phyloP scores from a whole-genome alignment of 2,888 invertebrate species.

The Ecliptopera silaceata region DNA sequence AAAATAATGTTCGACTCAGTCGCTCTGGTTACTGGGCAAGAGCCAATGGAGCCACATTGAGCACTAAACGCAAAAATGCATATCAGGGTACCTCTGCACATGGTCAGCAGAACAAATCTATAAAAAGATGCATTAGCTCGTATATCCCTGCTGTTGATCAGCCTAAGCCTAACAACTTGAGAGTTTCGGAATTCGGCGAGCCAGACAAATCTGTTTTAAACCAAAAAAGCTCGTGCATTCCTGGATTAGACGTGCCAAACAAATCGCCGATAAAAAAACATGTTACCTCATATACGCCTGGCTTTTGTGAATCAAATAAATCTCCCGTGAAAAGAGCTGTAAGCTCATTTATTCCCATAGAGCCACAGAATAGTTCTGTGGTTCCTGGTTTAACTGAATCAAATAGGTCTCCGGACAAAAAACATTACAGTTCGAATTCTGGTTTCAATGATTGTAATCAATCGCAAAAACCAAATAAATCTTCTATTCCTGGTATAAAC shows the following conservation, averaged over 20 bases:
- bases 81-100: slow-evolving; percentile 6
- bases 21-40: slow-evolving; percentile 71
- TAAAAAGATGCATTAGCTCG: slow-evolving; percentile 9
- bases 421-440: neutral
- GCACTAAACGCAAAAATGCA: slow-evolving; percentile 22
- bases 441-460: neutral
- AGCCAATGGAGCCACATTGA: slow-evolving; percentile 60
- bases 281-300: slow-evolving; percentile 8
- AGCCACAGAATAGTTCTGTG: neutral
- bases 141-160: slow-evolving; percentile 10
- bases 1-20: slow-evolving; percentile 60
- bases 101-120: slow-evolving; percentile 12
- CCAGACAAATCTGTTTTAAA: slow-evolving; percentile 1
- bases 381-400: neutral
- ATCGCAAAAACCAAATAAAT: neutral
- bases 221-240: slow-evolving; percentile 4
- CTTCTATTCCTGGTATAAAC: slow-evolving; percentile 2
- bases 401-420: slow-evolving; percentile 4
- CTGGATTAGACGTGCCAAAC: neutral
- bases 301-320: slow-evolving; percentile 1
- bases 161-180: slow-evolving; percentile 7
- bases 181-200: neutral
- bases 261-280: slow-evolving; percentile 14
- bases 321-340: slow-evolving; percentile 18
- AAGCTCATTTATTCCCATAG: slow-evolving; percentile 23